Percentiles rank a stretch among this genome's conserved stretches.
These are phyloP conservation scores for Tiphia femorata DNA, from an alignment of 2,888 invertebrate species.

Conservation along the genomic window DNA sequence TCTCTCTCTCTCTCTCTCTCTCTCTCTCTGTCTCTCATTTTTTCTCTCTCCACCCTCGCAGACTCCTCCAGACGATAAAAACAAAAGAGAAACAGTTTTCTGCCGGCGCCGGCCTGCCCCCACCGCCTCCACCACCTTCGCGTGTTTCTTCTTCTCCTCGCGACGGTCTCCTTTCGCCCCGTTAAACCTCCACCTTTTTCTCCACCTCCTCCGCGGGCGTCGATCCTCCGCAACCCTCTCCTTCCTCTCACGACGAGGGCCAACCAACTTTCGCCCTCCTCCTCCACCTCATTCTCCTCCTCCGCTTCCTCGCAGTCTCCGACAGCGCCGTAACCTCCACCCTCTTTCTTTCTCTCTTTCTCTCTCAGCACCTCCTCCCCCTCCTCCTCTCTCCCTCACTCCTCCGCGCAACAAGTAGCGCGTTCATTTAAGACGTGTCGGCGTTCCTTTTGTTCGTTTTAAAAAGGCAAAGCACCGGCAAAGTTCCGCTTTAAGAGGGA, in stretches of 20 bases:
- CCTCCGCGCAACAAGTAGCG: slow-evolving; percentile 68
- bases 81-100: slow-evolving; percentile 68
- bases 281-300: slow-evolving; percentile 15
- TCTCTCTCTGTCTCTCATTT: neutral
- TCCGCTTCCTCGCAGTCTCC: slow-evolving; percentile 5
- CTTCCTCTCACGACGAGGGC: slow-evolving; percentile 30
- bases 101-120: slow-evolving; percentile 42
- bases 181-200: neutral
- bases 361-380: slow-evolving; percentile 2
- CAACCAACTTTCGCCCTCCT: slow-evolving; percentile 41
- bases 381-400: slow-evolving; percentile 38
- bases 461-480: slow-evolving; percentile 56
- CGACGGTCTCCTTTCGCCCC: slow-evolving; percentile 18
- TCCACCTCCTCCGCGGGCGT: slow-evolving; percentile 15
- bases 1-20: slow-evolving; percentile 1
- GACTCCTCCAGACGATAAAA: slow-evolving; percentile 61
- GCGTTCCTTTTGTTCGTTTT: slow-evolving; percentile 68
- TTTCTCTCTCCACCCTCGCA: slow-evolving; percentile 18
- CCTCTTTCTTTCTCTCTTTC: neutral
- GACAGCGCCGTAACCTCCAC: no score
- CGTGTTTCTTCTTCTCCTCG: no score
- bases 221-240: slow-evolving; percentile 20
- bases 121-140: no score
- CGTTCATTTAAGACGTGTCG: slow-evolving; percentile 69
- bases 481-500: slow-evolving; percentile 63